A percentile compares a stretch with the other conserved stretches of the same genome.
Evolutionary conservation across 1,140 invertebrate species (phyloP).

Genomic region (Drosophila santomea): DNA sequence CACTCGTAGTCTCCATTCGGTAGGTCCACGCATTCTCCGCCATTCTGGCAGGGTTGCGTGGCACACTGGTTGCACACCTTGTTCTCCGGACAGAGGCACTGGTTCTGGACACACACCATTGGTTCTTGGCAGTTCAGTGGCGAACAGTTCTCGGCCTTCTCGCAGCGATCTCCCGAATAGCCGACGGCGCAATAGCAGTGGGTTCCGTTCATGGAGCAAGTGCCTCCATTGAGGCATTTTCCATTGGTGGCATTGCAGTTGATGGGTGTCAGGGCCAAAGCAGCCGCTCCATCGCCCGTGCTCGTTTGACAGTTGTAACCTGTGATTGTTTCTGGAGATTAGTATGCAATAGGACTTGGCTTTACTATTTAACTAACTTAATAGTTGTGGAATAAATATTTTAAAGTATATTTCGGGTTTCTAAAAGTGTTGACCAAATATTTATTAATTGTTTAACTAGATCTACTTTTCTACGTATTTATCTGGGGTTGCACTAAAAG

Average conservation of each 20-base stretch:
- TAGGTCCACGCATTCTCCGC: slow-evolving; percentile 87
- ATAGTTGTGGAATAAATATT: background rate
- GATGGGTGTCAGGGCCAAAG: slow-evolving; percentile 66
- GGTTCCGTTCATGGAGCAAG: slow-evolving; percentile 90
- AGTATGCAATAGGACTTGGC: background rate
- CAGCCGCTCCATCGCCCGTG: slow-evolving; percentile 51
- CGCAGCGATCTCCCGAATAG: slow-evolving; percentile 92
- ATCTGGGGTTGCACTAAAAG: slow-evolving; percentile 63
- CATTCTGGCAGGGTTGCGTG: slow-evolving; percentile 88
- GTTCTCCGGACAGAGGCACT: slow-evolving; percentile 86
- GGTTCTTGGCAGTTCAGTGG: slow-evolving; percentile 85
- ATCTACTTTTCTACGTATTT: slow-evolving; percentile 47
- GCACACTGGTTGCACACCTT: slow-evolving; percentile 85
- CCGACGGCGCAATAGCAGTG: slow-evolving; percentile 90
- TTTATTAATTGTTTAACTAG: slow-evolving; percentile 21
- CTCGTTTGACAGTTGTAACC: slow-evolving; percentile 80
- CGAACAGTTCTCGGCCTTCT: slow-evolving; percentile 89
- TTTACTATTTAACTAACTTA: background rate
- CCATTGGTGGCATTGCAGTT: slow-evolving; percentile 76
- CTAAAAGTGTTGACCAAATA: slow-evolving; percentile 26
- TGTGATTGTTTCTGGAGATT: slow-evolving; percentile 8
- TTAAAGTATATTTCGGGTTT: background rate
- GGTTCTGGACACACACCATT: slow-evolving; percentile 88
- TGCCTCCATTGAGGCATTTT: slow-evolving; percentile 91
- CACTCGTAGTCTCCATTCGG: slow-evolving; percentile 89